Evolutionary conservation across 2,888 invertebrate species (phyloP).

Genomic region (Philereme transversata): DNA sequence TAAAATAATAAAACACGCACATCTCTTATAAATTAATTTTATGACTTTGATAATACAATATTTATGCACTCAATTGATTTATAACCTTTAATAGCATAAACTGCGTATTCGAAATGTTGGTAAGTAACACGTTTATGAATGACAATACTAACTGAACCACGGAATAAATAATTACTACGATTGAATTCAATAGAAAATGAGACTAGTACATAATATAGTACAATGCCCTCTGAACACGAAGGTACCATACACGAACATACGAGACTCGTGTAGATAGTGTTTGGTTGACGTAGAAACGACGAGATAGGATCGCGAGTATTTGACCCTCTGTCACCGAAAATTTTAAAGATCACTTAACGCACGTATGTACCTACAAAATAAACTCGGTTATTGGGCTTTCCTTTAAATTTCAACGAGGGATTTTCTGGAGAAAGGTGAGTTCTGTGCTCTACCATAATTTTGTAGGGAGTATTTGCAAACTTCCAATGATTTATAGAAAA

Average conservation of each 20-base stretch:
- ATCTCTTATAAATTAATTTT: constrained; percentile 8
- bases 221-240: constrained; percentile 29
- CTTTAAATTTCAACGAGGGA: too few relatives aligned
- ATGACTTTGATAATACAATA: not conserved
- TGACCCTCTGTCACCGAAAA: constrained; percentile 18
- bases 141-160: not conserved
- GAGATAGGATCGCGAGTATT: constrained; percentile 18
- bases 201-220: constrained; percentile 14
- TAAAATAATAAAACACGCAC: constrained; percentile 4
- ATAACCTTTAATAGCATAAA: not conserved
- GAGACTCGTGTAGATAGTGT: constrained; percentile 19
- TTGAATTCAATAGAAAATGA: constrained; percentile 8
- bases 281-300: constrained; percentile 28
- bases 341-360: constrained; percentile 3
- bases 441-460: too few relatives aligned
- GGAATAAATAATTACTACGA: constrained; percentile 2
- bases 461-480: too few relatives aligned
- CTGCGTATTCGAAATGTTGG: not conserved
- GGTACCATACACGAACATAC: constrained; percentile 20
- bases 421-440: too few relatives aligned
- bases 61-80: constrained; percentile 7
- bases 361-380: not conserved
- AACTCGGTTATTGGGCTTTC: too few relatives aligned
- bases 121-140: constrained; percentile 1
- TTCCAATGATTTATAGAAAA: too few relatives aligned